phyloP scores from a whole-genome alignment of 1,140 invertebrate species.

The Procambarus clarkii region DNA sequence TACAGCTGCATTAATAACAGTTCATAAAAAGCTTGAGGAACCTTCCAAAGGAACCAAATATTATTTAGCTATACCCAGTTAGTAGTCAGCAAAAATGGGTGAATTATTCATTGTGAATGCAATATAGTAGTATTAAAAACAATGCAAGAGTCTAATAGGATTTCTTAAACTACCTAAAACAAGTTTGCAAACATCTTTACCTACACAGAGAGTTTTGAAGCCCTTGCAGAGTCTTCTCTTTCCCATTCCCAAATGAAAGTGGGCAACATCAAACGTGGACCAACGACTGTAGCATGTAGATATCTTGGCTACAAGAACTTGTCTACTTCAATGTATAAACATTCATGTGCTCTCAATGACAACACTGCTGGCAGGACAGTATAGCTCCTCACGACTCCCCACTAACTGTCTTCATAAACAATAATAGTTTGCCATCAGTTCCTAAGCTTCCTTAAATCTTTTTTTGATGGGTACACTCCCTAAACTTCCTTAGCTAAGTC shows the following conservation, averaged over 20 bases:
- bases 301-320: background rate
- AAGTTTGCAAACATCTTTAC: background rate
- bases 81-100: background rate
- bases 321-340: background rate
- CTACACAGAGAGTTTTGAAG: conserved; percentile 55
- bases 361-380: background rate
- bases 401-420: conserved; percentile 8
- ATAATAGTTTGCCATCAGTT: background rate
- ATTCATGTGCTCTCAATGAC: background rate
- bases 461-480: background rate
- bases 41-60: background rate
- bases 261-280: background rate
- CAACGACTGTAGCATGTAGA: background rate
- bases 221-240: conserved; percentile 40
- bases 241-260: conserved; percentile 28
- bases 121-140: background rate
- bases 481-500: background rate
- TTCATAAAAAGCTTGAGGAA: no score
- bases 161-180: background rate
- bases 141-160: background rate
- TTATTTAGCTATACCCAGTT: background rate
- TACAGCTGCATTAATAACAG: no score
- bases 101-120: background rate
- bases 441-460: background rate
- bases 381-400: background rate